Percentiles rank a stretch among this genome's conserved stretches.
phyloP scores from a whole-genome alignment of 2,113 vertebrate species.

The Taurulus bubalis region DNA sequence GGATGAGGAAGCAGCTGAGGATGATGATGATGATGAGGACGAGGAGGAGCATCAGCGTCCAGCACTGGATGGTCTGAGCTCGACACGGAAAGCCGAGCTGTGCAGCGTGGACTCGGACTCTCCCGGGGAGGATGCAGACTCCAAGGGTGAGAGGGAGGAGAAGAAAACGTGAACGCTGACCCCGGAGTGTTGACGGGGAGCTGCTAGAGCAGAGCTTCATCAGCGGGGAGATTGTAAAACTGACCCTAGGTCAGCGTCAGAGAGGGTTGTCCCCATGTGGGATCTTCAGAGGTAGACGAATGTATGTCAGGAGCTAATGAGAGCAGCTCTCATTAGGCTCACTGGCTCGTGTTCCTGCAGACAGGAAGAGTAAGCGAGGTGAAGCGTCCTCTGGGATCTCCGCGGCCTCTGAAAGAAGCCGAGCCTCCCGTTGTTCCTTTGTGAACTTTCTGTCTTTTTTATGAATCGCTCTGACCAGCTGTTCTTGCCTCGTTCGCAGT shows the following conservation, averaged over 20 bases:
- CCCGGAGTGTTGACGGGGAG: slow-evolving; percentile 49
- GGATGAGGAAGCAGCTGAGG: slow-evolving; percentile 72
- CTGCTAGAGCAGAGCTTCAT: slow-evolving; percentile 39
- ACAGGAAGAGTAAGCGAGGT: slow-evolving; percentile 45
- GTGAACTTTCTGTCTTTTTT: slow-evolving; percentile 14
- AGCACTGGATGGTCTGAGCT: slow-evolving; percentile 81
- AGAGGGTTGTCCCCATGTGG: slow-evolving; percentile 31
- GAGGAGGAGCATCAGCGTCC: slow-evolving; percentile 76
- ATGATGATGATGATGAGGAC: slow-evolving; percentile 71
- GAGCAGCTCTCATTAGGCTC: slow-evolving; percentile 3
- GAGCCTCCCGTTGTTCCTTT: slow-evolving; percentile 36
- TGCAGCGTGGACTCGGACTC: slow-evolving; percentile 72
- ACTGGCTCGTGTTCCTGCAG: slow-evolving; percentile 2
- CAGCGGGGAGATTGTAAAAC: slow-evolving; percentile 31
- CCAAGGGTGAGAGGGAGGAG: slow-evolving; percentile 78
- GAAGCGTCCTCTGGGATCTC: slow-evolving; percentile 27
- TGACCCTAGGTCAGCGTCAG: slow-evolving; percentile 32
- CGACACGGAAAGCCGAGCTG: slow-evolving; percentile 73
- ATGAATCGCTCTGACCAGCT: background rate
- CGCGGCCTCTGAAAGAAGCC: slow-evolving; percentile 16
- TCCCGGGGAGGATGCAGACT: slow-evolving; percentile 83
- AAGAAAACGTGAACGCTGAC: slow-evolving; percentile 7
- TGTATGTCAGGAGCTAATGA: slow-evolving; percentile 48
- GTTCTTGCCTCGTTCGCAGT: slow-evolving; percentile 52
- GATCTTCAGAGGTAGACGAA: slow-evolving; percentile 43